A percentile compares a stretch with the other conserved stretches of the same genome.
Conservation (phyloP, 2,113 vertebrate genomes). For the Saguinus imperator region DNA sequence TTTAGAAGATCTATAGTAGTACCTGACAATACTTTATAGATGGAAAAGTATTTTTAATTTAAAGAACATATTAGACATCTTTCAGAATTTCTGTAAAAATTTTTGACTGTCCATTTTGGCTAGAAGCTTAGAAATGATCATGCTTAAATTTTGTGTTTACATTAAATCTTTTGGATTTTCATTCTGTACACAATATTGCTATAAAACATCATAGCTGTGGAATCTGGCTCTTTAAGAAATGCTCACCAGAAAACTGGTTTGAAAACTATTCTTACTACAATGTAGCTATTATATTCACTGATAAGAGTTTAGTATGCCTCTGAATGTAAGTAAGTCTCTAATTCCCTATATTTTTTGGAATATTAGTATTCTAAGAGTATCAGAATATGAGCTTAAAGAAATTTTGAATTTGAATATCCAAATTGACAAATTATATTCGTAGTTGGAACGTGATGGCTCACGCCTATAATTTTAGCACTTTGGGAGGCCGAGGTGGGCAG, state of each 20-base stretch:
- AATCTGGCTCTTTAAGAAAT: conserved; percentile 31
- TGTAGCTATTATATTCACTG: background rate
- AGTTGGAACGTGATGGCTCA: background rate
- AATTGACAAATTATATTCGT: background rate
- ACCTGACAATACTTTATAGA: background rate
- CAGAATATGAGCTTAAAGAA: conserved; percentile 14
- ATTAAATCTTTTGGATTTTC: conserved; percentile 35
- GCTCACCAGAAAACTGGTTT: conserved; percentile 26
- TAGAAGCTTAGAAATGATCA: conserved; percentile 39
- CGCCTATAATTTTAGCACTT: background rate
- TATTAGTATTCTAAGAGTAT: background rate
- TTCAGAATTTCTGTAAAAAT: background rate
- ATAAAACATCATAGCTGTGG: conserved; percentile 32
- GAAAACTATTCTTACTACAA: conserved; percentile 10
- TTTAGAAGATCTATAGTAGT: background rate
- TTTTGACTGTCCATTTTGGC: background rate
- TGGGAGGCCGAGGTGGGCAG: background rate
- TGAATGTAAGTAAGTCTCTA: conserved; percentile 14
- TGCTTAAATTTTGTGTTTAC: conserved; percentile 19
- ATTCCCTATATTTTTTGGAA: conserved; percentile 29
- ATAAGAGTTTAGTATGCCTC: conserved; percentile 6
- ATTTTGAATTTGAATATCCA: background rate
- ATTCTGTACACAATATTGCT: background rate
- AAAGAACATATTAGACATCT: background rate
- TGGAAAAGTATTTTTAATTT: conserved; percentile 58